These are phyloP conservation scores for Melanotaenia pygmaea DNA, from an alignment of 2,797 vertebrate genomes.

Conservation along the genomic window DNA sequence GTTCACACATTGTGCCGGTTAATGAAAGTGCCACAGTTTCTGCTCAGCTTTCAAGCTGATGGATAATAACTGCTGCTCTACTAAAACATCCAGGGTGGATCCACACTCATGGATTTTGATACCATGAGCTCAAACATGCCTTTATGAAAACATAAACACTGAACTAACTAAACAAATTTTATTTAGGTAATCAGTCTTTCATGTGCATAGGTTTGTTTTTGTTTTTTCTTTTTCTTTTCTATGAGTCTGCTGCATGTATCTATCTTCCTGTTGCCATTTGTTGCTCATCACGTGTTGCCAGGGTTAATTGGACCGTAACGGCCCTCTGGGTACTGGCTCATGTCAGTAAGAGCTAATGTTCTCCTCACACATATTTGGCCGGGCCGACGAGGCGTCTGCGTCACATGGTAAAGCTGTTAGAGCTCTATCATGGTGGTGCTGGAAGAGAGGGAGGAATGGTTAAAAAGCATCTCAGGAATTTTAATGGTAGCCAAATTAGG, in stretches of 20 bases:
- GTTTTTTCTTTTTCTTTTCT: not conserved
- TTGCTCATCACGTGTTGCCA: conserved; percentile 1
- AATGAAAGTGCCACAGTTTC: not conserved
- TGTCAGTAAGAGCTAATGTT: conserved; percentile 23
- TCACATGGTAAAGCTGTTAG: conserved; percentile 37
- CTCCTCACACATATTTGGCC: conserved; percentile 40
- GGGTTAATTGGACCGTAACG: conserved; percentile 4
- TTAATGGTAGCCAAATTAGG: conserved; percentile 53
- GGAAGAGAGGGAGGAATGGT: conserved; percentile 36
- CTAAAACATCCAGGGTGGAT: conserved; percentile 1
- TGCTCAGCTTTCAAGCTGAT: not conserved
- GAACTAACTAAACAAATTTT: not conserved
- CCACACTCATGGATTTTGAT: not conserved
- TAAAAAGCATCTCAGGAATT: conserved; percentile 68
- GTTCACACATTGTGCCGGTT: not conserved
- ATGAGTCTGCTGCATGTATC: not conserved
- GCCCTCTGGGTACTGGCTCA: conserved; percentile 16
- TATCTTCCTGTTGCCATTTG: conserved; percentile 12
- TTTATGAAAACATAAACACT: not conserved
- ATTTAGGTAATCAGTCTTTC: not conserved
- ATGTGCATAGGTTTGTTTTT: not conserved
- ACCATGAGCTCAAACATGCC: not conserved
- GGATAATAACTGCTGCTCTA: not conserved
- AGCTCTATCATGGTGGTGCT: conserved; percentile 40
- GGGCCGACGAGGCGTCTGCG: conserved; percentile 27